Base-by-base conservation (phyloP, 1,140 invertebrate species). In the Micrasema minimum region DNA sequence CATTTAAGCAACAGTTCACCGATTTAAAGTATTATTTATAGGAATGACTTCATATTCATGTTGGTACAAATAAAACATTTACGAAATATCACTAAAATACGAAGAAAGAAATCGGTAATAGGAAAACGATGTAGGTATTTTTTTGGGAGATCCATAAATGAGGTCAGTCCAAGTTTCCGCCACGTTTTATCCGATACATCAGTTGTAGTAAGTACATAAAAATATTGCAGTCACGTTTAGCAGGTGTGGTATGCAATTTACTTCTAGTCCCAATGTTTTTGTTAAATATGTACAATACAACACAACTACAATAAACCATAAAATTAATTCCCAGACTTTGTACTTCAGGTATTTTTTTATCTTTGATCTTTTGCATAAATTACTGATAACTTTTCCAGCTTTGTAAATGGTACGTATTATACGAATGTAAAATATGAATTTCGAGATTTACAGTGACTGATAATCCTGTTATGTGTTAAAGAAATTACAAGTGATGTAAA, bases 141-240 rank as follows among this genome's bases (percentile, higher is more conserved):
- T n/a, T n/a, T n/a, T n/a, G n/a, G n/a, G n/a, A n/a, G n/a, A n/a
- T n/a, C n/a, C n/a, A n/a, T n/a, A n/a, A n/a, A n/a, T n/a, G 72
- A 74, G 72, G 72, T 74, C 72, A 74, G 66, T 67, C 43, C 64
- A 70, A 74, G 70, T 74, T 74, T 74, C 67, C 66, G 68, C 51
- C 66, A 70, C 72, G 72, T 62, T 74, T n/a, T 66, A 71, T 69
- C 59, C 72, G 61, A 48, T 48, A 65, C 50, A 62, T 62, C 53
- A 23, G 31, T 9, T 57, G 35, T 20, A 37, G 23, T n/a, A n/a
- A n/a, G n/a, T n/a, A n/a, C n/a, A n/a, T n/a, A n/a, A n/a, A n/a
- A 43, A 43, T 20, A 45, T 12, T 53, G 46, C 46, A 66, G 62
- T 31, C 43, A 35, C 31, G 53, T 66, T 51, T 66, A 31, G 31